A percentile compares a stretch with the other conserved stretches of the same genome.
These are phyloP conservation scores for Dryococelus australis DNA, from an alignment of 2,888 invertebrate genomes.

Conservation along the genomic window DNA sequence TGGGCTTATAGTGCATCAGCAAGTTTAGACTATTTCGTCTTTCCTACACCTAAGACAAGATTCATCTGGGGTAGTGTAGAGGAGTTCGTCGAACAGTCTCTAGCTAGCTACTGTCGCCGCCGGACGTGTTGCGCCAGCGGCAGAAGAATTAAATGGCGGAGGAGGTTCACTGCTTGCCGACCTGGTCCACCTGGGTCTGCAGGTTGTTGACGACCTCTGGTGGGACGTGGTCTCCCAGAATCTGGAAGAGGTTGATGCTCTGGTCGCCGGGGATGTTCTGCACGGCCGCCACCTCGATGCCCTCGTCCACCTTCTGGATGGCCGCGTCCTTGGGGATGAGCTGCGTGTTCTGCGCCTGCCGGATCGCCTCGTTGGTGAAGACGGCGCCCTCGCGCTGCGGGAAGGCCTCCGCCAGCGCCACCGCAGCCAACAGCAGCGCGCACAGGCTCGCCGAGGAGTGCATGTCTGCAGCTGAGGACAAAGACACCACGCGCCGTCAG, in stretches of 20 bases:
- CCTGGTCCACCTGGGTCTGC: slow-evolving; percentile 84
- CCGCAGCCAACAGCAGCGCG: neutral
- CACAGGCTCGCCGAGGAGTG: neutral
- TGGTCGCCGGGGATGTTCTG: slow-evolving; percentile 88
- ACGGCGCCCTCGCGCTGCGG: slow-evolving; percentile 71
- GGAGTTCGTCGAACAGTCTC: neutral
- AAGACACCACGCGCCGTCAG: neutral
- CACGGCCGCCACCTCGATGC: slow-evolving; percentile 84
- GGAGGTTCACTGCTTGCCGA: slow-evolving; percentile 62
- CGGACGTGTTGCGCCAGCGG: neutral
- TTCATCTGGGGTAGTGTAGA: no score
- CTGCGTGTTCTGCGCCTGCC: slow-evolving; percentile 85
- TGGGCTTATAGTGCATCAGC: no score
- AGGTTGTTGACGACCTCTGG: slow-evolving; percentile 88
- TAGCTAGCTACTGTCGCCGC: neutral
- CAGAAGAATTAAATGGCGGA: slow-evolving; percentile 11
- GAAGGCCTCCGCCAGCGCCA: slow-evolving; percentile 17
- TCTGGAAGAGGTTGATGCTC: slow-evolving; percentile 82
- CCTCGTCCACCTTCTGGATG: slow-evolving; percentile 87
- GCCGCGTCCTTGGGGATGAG: slow-evolving; percentile 86
- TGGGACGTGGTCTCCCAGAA: slow-evolving; percentile 85
- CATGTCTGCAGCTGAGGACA: slow-evolving; percentile 26
- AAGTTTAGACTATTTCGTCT: no score
- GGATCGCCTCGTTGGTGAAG: slow-evolving; percentile 86
- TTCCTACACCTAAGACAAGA: no score